A percentile compares a stretch with the other conserved stretches of the same genome.
Evolutionary conservation across 2,113 vertebrate species (phyloP).

Genomic region (Casuarius casuarius): DNA sequence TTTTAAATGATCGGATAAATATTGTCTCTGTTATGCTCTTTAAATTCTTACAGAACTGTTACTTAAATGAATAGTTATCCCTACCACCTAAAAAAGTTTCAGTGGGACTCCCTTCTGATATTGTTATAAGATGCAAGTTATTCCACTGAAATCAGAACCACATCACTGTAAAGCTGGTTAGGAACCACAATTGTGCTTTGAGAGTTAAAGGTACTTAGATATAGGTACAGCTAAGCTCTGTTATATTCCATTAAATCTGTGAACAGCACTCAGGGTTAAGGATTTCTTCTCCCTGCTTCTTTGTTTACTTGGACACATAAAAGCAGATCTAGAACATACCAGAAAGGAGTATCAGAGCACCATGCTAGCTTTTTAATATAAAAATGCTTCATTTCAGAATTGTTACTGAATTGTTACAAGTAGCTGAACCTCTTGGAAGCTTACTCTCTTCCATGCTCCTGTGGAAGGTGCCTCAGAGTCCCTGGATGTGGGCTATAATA

Average conservation of each 20-base stretch:
- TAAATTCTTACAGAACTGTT: rapidly evolving
- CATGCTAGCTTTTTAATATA: neutral
- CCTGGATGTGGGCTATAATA: neutral
- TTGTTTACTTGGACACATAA: neutral
- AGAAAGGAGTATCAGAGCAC: neutral
- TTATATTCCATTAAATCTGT: neutral
- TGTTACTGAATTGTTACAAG: neutral
- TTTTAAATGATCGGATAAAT: neutral
- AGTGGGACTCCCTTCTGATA: neutral
- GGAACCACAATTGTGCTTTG: neutral
- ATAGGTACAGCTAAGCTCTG: neutral
- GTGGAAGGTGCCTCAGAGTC: neutral
- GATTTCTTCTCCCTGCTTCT: neutral
- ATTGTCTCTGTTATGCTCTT: neutral
- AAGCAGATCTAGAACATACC: neutral
- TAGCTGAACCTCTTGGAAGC: neutral
- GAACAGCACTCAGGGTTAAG: neutral
- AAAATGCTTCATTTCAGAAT: neutral
- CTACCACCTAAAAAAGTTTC: neutral
- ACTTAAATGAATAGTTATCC: neutral
- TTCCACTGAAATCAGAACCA: neutral
- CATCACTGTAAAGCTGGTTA: neutral
- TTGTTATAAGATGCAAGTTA: neutral
- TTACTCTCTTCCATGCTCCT: neutral
- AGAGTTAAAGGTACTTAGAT: neutral